Evolutionary conservation across 2,797 vertebrate species (phyloP), one percentile per base, ranked within the genome.

Genomic region (Onychomys arenicola): DNA sequence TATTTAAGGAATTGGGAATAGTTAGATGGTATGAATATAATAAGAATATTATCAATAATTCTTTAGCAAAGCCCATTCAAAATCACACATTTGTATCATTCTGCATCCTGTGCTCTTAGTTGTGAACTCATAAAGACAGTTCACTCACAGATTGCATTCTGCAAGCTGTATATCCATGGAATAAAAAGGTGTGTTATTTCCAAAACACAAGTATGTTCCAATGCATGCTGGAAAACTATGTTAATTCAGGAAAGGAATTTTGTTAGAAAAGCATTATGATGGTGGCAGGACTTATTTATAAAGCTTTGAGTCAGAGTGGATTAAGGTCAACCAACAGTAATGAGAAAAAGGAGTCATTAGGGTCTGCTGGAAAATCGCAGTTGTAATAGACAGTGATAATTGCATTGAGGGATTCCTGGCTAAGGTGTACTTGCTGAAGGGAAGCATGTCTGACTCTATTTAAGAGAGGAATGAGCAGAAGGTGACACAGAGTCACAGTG

Each of bases 291-390:
- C 63, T 96, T 90, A 86, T 14, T 89, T 85, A 61, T 73, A 92
- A 77, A 88, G 34, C 10, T 90, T 59, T 46, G 34, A 94, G 21
- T 92, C 78, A 49, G 21, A 91, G 34, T 89, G 49, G 16, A 94
- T 25, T 75, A 25, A n/a, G 40, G 88, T 85, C 91, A 92, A 83
- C 4, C 91, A 92, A 83, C 4, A 78, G 10, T 86, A 97, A 95
- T 49, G 37, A 93, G 6, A 65, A 87, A 83, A 29, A 75, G 77
- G 46, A 94, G 14, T 37, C 76, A 85, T 59, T 84, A 67, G 10
- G 3, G 6, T 87, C 32, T 84, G 57, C 43, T 59, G 40, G 69
- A 84, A 89, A 87, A 94, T 90, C 25, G 32, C 11, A 88, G 29
- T 29, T 67, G 43, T 57, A 34, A 40, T 75, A 65, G 12, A 67